Evolutionary conservation across 1,140 invertebrate genomes (phyloP), one percentile per base, ranked within the genome.

Genomic region (Probaryconus sp.): DNA sequence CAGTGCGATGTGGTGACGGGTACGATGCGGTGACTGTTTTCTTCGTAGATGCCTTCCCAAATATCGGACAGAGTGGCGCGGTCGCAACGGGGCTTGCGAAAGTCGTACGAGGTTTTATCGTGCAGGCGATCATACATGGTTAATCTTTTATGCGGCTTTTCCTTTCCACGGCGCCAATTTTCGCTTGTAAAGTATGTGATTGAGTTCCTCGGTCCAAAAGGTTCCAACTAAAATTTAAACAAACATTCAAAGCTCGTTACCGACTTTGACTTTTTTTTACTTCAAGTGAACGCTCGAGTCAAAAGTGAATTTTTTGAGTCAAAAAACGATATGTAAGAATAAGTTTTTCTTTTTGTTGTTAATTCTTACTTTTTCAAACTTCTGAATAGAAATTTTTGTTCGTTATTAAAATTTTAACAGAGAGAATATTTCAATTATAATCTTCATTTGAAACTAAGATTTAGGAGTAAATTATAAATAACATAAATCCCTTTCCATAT

Each of bases 121-220:
- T 81, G 74, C 45, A 76, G 42, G 38, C 82, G 81, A 77, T 84
- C 78, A 55, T 83, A 83, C 47, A 72, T 77, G 47, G 76, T 79
- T 71, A 69, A 50, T 30, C 4, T 24, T 37, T 51, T 53, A 42
- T 31, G 38, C 28, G 20, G 37, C 35, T 28, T 65, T 24, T 40
- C 67, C 13, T 42, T 63, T 48, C 51, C 24, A 30, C 6, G 45
- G 31, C 48, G 4, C 13, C 11, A 5, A 33, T 47, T 76, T 45
- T 56, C 43, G 40, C 61, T 82, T 17, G 53, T 55, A 18, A 82
- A 84, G 50, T 78, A 83, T 28, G 79, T 76, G n/a, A 76, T 80
- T 53, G 79, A 72, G 13, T 67, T 26, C 9, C 76, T 75, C 7
- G 77, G 53, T 6, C 45, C 72, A 9, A 75, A 74, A 14, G 81